Evolutionary conservation across 1,140 invertebrate genomes (phyloP).

Genomic region (Rhizoglyphus robini): DNA sequence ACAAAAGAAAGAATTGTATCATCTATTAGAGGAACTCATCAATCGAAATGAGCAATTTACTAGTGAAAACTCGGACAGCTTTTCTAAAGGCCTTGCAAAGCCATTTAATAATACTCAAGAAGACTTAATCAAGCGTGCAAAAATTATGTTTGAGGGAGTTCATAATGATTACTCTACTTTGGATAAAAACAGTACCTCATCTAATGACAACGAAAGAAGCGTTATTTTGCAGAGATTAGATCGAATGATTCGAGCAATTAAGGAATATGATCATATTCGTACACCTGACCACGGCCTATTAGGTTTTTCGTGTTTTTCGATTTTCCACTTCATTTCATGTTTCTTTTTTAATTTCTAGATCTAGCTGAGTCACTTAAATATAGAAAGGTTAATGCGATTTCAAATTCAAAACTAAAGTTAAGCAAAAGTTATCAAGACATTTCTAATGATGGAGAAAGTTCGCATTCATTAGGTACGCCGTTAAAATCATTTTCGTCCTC

Average conservation of each 20-base stretch:
- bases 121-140: neutral
- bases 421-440: slow-evolving; percentile 10
- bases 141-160: neutral
- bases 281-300: neutral
- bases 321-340: no score
- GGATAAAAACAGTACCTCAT: neutral
- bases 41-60: no score
- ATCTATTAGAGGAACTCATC: neutral
- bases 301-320: no score
- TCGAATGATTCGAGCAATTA: slow-evolving; percentile 7
- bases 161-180: neutral
- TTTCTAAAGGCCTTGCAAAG: neutral
- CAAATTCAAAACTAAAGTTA: neutral
- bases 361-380: no score
- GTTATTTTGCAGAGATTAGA: neutral
- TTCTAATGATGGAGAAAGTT: neutral
- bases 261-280: neutral
- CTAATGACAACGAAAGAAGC: neutral
- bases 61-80: neutral
- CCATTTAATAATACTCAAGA: neutral
- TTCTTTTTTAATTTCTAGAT: no score
- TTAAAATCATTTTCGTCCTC: neutral
- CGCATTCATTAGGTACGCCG: neutral
- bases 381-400: neutral
- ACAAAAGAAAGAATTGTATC: neutral